These are phyloP conservation scores for Phalanger gymnotis DNA, from an alignment of 2,797 vertebrate genomes.

Conservation along the genomic window DNA sequence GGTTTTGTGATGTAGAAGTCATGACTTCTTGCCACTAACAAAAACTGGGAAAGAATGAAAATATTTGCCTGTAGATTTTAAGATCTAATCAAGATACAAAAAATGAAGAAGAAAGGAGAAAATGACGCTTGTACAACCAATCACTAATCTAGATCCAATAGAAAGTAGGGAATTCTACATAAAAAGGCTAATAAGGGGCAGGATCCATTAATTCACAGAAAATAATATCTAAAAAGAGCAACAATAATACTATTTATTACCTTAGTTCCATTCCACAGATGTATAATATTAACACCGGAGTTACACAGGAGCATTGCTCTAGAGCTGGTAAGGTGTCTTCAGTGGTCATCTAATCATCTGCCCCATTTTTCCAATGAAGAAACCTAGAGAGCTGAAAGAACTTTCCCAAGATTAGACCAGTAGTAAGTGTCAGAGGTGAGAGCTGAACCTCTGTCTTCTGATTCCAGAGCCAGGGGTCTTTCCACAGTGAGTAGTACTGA, in stretches of 20 bases:
- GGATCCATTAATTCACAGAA: not conserved
- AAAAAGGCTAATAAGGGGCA: not conserved
- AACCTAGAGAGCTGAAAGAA: not conserved
- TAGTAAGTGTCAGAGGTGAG: not conserved
- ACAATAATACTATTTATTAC: not conserved
- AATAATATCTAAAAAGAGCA: not conserved
- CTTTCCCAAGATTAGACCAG: not conserved
- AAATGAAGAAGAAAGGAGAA: not conserved
- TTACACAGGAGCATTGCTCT: not conserved
- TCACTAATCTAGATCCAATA: not conserved
- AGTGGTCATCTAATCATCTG: not conserved
- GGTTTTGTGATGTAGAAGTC: not conserved
- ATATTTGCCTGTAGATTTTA: not conserved
- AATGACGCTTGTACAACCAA: not conserved
- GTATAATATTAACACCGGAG: not conserved
- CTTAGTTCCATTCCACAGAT: not conserved
- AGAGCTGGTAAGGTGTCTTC: not conserved
- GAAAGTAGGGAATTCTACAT: not conserved
- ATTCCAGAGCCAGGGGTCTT: not conserved
- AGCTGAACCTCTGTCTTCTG: not conserved
- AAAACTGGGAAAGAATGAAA: not conserved
- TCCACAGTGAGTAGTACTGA: not conserved
- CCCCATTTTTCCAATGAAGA: not conserved
- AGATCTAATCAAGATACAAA: not conserved
- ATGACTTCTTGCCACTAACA: not conserved